phyloP scores from a whole-genome alignment of 1,140 invertebrate genomes.

The Scaptomyza hsui region DNA sequence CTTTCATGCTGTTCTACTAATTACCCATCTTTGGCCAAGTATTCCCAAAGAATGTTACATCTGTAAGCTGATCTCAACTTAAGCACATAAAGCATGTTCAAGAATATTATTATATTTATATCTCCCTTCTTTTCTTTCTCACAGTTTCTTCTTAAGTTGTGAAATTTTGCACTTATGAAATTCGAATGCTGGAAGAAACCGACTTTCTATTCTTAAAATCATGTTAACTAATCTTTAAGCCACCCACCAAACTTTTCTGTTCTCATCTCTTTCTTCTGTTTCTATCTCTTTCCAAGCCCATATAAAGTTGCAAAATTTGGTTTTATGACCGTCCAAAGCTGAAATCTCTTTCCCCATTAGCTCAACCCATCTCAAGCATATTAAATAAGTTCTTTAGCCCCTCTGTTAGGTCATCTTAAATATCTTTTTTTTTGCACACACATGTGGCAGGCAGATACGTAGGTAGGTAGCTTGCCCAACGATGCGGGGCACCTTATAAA shows the following conservation, averaged over 20 bases:
- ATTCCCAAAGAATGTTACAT: too few species aligned
- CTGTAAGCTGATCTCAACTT: too few species aligned
- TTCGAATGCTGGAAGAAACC: not conserved
- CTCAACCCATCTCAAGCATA: conserved; percentile 1
- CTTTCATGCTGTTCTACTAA: too few species aligned
- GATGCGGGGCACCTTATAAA: conserved; percentile 46
- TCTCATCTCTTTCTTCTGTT: not conserved
- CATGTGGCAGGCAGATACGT: too few species aligned
- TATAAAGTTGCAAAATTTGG: not conserved
- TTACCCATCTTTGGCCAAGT: too few species aligned
- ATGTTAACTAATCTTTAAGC: too few species aligned
- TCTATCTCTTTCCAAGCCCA: not conserved
- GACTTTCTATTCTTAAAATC: conserved; percentile 8
- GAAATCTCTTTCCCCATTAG: not conserved
- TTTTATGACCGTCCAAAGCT: not conserved
- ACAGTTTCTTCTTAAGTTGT: not conserved
- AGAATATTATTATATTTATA: not conserved
- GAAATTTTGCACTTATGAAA: not conserved
- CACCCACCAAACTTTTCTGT: not conserved
- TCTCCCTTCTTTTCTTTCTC: not conserved
- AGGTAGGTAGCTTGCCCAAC: conserved; percentile 10
- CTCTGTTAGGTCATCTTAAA: conserved; percentile 9
- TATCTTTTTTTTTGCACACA: not conserved
- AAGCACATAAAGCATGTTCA: too few species aligned
- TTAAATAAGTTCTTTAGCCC: conserved; percentile 22